phyloP scores from a whole-genome alignment of 2,113 vertebrate species.

The Alectura lathami region DNA sequence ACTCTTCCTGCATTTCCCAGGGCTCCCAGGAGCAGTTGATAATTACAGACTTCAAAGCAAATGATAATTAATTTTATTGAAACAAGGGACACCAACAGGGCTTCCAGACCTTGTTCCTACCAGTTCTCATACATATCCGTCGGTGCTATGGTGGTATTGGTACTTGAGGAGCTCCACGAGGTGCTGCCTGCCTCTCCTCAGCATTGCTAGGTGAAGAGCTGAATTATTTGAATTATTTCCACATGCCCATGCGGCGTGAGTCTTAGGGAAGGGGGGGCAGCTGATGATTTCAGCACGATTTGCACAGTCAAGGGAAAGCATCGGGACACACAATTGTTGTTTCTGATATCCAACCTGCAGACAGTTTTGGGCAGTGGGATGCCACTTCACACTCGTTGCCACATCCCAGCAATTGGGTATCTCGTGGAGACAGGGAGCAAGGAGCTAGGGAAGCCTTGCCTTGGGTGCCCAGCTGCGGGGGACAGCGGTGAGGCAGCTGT shows the following conservation, averaged over 20 bases:
- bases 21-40: neutral
- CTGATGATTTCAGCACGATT: neutral
- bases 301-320: neutral
- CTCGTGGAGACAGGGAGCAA: neutral
- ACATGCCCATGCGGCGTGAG: neutral
- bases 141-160: neutral
- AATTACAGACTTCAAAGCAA: neutral
- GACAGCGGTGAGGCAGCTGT: neutral
- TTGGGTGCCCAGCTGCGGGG: neutral
- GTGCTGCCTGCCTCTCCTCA: neutral
- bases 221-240: neutral
- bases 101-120: neutral
- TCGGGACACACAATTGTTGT: rapidly evolving
- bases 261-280: neutral
- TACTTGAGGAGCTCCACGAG: rapidly evolving
- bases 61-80: neutral
- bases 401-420: neutral
- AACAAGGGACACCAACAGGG: neutral
- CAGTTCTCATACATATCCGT: neutral
- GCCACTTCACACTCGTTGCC: neutral
- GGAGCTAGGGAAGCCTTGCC: neutral
- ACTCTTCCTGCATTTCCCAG: neutral
- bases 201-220: neutral
- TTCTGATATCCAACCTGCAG: rapidly evolving
- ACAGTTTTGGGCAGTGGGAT: neutral